phyloP scores from a whole-genome alignment of 2,113 vertebrate species.

The Telmatochromis bifrenatus region DNA sequence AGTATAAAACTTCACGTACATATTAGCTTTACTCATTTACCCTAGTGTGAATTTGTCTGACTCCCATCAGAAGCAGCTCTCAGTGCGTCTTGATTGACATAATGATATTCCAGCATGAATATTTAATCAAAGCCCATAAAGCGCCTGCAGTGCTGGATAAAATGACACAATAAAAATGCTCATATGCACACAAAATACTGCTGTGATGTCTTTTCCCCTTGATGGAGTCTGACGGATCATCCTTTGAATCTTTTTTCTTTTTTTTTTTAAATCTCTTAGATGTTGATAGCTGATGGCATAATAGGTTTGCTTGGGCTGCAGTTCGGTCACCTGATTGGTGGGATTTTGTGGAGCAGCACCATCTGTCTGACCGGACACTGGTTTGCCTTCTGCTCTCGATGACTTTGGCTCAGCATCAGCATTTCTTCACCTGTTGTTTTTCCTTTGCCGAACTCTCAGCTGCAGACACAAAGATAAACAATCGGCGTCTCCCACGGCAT shows the following conservation, averaged over 20 bases:
- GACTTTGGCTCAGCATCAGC: not conserved
- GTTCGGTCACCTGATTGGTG: conserved; percentile 55
- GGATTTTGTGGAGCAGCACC: conserved; percentile 41
- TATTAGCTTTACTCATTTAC: not conserved
- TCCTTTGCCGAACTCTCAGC: not conserved
- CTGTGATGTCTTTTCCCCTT: not conserved
- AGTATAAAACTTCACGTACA: not conserved
- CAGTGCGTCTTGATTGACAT: not conserved
- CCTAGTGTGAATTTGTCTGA: not conserved
- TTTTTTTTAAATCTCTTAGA: not conserved
- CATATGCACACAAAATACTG: not conserved
- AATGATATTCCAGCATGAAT: conserved; percentile 5
- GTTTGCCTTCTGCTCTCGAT: not conserved
- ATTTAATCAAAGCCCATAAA: conserved; percentile 8
- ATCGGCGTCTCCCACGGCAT: not conserved
- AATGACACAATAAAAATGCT: not conserved
- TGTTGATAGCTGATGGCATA: not conserved
- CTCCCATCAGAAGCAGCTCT: not conserved
- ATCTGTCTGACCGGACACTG: not conserved
- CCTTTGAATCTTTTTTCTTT: not conserved
- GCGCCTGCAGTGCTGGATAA: not conserved
- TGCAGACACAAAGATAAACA: not conserved
- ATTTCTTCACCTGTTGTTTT: not conserved
- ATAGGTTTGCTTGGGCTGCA: not conserved
- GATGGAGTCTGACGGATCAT: not conserved